phyloP scores from a whole-genome alignment of 2,113 vertebrate species.

The Phrynosoma blainvillii region DNA sequence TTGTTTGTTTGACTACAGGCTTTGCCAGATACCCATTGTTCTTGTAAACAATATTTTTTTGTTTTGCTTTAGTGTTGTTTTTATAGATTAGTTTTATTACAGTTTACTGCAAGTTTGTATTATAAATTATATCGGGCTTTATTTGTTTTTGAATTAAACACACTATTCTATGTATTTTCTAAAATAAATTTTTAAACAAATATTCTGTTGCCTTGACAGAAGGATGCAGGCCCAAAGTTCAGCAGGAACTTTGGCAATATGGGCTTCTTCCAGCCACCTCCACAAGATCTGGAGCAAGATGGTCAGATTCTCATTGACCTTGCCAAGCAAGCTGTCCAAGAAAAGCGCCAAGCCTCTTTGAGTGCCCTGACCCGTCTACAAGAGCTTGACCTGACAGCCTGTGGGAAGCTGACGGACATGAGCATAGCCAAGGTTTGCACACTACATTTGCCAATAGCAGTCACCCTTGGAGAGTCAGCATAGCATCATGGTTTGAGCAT shows the following conservation, averaged over 20 bases:
- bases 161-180: no score
- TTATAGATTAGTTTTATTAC: no score
- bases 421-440: constrained; percentile 81
- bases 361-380: constrained; percentile 72
- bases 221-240: constrained; percentile 74
- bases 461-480: no score
- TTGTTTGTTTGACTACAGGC: no score
- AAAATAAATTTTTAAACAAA: no score
- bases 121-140: no score
- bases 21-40: no score
- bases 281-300: constrained; percentile 65
- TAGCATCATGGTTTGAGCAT: no score
- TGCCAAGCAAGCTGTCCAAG: constrained; percentile 52
- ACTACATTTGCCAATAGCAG: no score
- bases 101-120: no score
- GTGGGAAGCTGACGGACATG: constrained; percentile 82
- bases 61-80: no score
- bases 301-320: constrained; percentile 67
- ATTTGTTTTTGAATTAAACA: background rate
- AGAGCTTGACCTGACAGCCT: constrained; percentile 85
- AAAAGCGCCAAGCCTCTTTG: constrained; percentile 70
- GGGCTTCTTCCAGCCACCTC: constrained; percentile 82
- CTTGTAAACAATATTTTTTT: no score
- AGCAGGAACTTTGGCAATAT: constrained; percentile 82
- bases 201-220: constrained; percentile 48